Conservation (phyloP, 2,113 vertebrate genomes). For the Eolophus roseicapilla region DNA sequence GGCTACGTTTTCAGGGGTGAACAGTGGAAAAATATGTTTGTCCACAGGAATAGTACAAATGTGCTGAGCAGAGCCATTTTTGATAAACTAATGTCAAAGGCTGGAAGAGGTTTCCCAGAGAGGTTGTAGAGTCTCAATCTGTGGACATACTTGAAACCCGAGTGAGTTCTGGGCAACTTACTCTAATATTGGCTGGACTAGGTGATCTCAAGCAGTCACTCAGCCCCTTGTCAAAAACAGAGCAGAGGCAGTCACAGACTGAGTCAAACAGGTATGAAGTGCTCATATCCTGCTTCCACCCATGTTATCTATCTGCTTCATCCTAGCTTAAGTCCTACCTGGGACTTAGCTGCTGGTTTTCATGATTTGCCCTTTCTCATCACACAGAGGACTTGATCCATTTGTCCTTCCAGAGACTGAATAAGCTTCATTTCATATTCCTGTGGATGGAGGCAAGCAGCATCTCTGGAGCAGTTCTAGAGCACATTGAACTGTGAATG, state of each 20-base stretch:
- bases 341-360: background rate
- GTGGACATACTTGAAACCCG: background rate
- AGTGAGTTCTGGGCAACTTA: background rate
- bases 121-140: background rate
- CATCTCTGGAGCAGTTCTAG: background rate
- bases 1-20: background rate
- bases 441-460: background rate
- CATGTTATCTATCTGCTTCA: background rate
- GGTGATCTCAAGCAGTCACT: background rate
- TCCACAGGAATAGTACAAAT: background rate
- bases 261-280: background rate
- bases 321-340: background rate
- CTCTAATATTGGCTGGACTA: background rate
- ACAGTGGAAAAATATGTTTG: background rate
- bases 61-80: background rate
- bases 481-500: background rate
- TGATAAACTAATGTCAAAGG: background rate
- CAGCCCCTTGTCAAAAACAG: background rate
- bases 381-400: background rate
- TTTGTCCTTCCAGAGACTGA: background rate
- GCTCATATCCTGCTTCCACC: background rate
- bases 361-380: background rate
- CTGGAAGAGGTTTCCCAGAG: background rate
- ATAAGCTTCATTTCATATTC: background rate
- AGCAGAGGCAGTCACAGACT: background rate